These are phyloP conservation scores for Catostomus latipinnis DNA, from an alignment of 2,797 vertebrate genomes.

Conservation along the genomic window DNA sequence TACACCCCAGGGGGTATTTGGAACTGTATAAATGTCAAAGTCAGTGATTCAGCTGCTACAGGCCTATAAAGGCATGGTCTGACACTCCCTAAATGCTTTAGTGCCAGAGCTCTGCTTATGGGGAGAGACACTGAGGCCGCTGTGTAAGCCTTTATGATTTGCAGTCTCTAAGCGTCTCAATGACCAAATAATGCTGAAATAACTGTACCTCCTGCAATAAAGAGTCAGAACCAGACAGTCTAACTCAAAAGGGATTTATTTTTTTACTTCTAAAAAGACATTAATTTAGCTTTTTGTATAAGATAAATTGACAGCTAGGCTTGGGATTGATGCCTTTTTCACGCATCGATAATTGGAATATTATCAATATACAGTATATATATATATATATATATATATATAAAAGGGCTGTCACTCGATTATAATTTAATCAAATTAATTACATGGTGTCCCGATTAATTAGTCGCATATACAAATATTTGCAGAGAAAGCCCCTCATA, in stretches of 20 bases:
- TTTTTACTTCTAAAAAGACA: neutral
- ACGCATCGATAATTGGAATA: no score
- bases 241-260: neutral
- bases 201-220: neutral
- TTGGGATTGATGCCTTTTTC: no score
- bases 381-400: no score
- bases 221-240: neutral
- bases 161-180: neutral
- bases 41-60: constrained; percentile 5
- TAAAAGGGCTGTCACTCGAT: no score
- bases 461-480: no score
- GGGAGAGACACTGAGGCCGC: neutral
- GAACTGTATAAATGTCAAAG: constrained; percentile 22
- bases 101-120: neutral
- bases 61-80: constrained; percentile 1
- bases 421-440: no score
- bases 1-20: neutral
- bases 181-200: neutral
- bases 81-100: neutral
- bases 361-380: no score
- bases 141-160: neutral
- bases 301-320: neutral
- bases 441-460: no score
- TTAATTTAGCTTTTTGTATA: neutral
- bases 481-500: no score